Evolutionary conservation across 2,113 vertebrate genomes (phyloP), one percentile per base, ranked within the genome.

Genomic region (Amblyornis subalaris): DNA sequence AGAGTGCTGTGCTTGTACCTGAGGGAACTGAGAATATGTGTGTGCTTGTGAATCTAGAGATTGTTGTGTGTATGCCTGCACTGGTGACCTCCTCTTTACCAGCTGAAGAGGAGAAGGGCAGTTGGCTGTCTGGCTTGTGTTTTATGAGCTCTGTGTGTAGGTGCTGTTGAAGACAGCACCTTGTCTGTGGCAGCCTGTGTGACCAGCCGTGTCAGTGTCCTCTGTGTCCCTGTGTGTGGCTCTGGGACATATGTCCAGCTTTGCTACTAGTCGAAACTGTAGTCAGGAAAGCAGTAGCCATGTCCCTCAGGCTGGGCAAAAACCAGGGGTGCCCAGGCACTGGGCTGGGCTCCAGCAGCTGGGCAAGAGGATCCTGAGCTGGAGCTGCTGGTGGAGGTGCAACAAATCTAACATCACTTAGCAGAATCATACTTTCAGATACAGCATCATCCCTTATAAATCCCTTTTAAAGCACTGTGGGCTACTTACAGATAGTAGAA

Each of bases 1-100:
- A 36, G 40, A 40, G 8, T 26, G 7, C 36, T 70, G 45, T 5
- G 9, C 1, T 6, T n/a, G 31, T 60, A 21, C 36, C 53, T 0
- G 0, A 45, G 23, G 20, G 17, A 78, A 31, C 1, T 2, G 36
- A 0, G 3, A 28, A 35, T 23, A 5, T 14, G 29, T 5, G 6
- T 47, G 3, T 88, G 18, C 16, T 38, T 75, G 20, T 78, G 42
- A 54, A 50, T 36, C 57, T 64, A 29, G 22, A 44, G 64, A 33
- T 2, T 57, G 38, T 29, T 7, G 7, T 6, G 23, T 35, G 31
- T 48, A 36, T 82, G 38, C 26, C 36, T 74, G 28, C 19, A 5
- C 26, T 35, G 14, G 6, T 26, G n/a, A 62, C 6, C 19, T 78
- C 21, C 18, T 71, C 16, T 82, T 21, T 62, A 16, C 7, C n/a